phyloP scores from a whole-genome alignment of 1,140 invertebrate species.

The Bombus huntii region DNA sequence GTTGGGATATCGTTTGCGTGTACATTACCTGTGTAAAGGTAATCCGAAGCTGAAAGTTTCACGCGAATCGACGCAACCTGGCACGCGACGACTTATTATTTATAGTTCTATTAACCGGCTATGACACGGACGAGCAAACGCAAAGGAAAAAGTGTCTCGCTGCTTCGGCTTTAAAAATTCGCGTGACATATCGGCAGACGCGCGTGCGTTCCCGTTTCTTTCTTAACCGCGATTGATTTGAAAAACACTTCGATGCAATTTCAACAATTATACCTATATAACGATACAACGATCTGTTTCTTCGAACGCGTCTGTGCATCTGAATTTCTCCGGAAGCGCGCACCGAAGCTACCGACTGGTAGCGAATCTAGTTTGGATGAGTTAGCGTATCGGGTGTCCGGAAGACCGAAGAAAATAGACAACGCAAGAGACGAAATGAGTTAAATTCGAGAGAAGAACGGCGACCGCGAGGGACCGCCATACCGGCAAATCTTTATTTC shows the following conservation, averaged over 20 bases:
- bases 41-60: neutral
- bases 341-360: neutral
- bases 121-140: neutral
- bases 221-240: neutral
- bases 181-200: neutral
- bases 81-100: neutral
- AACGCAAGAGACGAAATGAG: neutral
- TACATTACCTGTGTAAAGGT: neutral
- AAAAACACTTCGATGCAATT: neutral
- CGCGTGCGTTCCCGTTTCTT: neutral
- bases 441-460: constrained; percentile 8
- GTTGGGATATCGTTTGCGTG: neutral
- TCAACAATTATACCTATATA: fast-evolving
- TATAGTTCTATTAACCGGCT: neutral
- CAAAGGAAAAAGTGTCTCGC: neutral
- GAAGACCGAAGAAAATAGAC: neutral
- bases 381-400: neutral
- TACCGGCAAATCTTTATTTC: constrained; percentile 50
- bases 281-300: neutral
- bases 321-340: neutral
- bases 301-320: too few species aligned
- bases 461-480: neutral
- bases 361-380: neutral
- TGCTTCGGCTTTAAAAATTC: neutral
- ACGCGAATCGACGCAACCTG: neutral